Evolutionary conservation across 2,797 vertebrate genomes (phyloP), one percentile per base, ranked within the genome.

Genomic region (Hydrophis major): DNA sequence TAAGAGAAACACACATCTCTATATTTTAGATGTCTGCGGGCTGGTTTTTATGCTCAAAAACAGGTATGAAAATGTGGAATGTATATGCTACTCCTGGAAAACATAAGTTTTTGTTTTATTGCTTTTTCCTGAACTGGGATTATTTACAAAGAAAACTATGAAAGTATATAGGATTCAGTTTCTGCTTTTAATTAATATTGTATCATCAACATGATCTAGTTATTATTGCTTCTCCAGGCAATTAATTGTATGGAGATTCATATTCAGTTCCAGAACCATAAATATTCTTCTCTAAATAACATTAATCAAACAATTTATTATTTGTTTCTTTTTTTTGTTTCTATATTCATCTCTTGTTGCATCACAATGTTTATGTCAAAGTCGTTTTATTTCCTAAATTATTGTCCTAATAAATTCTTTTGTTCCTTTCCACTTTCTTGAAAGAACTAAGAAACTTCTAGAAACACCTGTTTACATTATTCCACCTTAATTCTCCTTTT

Each of bases 361-460:
- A 11, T 74, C 74, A 93, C 92, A 94, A 87, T 89, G 90, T 57
- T 53, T 90, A 93, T 32, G 28, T 2, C 28, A 13, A 87, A 63
- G 2, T 0, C 2, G 2, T 87, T 59, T 55, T 42, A 42, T 18
- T 16, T 53, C 60, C 12, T 10, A 66, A 27, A 32, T 66, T 57
- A 14, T 57, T 11, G 7, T 90, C 59, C 37, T 2, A 18, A 74
- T 2, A 37, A 74, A 37, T 74, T 74, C 1, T 20, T 69, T 69
- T 32, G 1, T 8, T 69, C 66, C 66, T 69, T 37, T 74, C 14
- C 6, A 32, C 14, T 74, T 37, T 74, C 69, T 37, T 37, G 3
- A 74, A 74, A 37, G 14, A 74, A 74, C 18, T 89, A 61, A 55
- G 63, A 60, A 27, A 86, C 4, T 12, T 42, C 0, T 53, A 42